Conservation (phyloP, 53 echinoderm and acorn worm genomes). For the Echinometra lucunter region DNA sequence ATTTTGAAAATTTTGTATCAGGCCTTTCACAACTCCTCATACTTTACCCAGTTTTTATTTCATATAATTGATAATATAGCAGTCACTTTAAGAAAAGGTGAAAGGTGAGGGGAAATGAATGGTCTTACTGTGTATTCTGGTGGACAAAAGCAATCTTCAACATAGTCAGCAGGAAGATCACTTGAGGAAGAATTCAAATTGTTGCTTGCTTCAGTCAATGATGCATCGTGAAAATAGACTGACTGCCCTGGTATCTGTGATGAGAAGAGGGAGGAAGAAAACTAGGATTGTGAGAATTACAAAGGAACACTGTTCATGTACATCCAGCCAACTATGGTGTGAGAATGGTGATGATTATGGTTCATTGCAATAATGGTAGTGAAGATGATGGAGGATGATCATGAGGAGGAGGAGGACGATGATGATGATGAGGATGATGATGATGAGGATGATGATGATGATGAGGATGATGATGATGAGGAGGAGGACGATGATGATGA, state of each 20-base stretch:
- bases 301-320: not conserved
- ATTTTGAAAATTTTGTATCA: no score
- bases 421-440: not conserved
- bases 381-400: not conserved
- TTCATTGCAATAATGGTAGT: not conserved
- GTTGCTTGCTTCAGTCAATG: conserved; percentile 71
- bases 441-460: not conserved
- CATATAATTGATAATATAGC: no score
- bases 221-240: conserved; percentile 84
- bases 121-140: conserved; percentile 83
- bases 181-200: conserved; percentile 1
- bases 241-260: conserved; percentile 77
- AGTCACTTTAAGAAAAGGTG: no score
- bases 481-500: not conserved
- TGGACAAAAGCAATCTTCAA: conserved; percentile 89
- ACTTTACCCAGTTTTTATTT: no score
- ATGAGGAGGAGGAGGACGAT: not conserved
- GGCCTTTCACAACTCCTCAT: no score
- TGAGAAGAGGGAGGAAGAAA: no score
- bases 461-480: not conserved
- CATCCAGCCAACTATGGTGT: not conserved
- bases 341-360: not conserved
- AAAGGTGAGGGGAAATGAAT: no score
- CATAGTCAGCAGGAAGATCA: conserved; percentile 76
- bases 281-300: not conserved